These are phyloP conservation scores for Hyposoter didymator DNA, from an alignment of 2,888 invertebrate genomes.

Conservation along the genomic window DNA sequence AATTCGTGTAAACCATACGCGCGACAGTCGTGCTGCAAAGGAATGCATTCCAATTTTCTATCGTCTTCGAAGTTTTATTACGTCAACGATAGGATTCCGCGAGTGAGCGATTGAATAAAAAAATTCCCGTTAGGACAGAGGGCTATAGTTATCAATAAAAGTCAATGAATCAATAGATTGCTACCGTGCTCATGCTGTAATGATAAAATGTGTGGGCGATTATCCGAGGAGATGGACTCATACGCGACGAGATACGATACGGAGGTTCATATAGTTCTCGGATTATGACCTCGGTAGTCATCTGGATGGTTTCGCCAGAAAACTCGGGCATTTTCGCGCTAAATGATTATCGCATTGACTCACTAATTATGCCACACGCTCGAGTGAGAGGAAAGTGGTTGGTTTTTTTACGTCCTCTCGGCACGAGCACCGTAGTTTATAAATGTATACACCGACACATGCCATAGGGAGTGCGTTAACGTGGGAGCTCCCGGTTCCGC, in stretches of 20 bases:
- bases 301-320: conserved; percentile 67
- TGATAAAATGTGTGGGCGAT: conserved; percentile 52
- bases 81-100: not conserved
- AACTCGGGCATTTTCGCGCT: conserved; percentile 71
- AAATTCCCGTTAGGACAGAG: not conserved
- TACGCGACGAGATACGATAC: conserved; percentile 21
- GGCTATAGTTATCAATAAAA: conserved; percentile 2
- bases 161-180: conserved; percentile 32
- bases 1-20: not conserved
- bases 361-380: conserved; percentile 65
- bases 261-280: conserved; percentile 51
- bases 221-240: conserved; percentile 7
- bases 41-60: not conserved
- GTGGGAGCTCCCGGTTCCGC: conserved; percentile 63
- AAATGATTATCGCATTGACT: conserved; percentile 71
- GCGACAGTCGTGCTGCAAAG: not conserved
- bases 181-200: conserved; percentile 32
- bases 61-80: not conserved
- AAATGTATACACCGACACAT: conserved; percentile 5
- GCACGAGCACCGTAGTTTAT: conserved; percentile 51
- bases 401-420: conserved; percentile 45
- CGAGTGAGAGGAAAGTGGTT: conserved; percentile 23
- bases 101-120: not conserved
- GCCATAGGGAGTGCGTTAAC: conserved; percentile 48
- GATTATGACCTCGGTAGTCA: conserved; percentile 60